These are phyloP conservation scores for Prosopocoilus inquinatus DNA, from an alignment of 2,888 invertebrate species.

Conservation along the genomic window DNA sequence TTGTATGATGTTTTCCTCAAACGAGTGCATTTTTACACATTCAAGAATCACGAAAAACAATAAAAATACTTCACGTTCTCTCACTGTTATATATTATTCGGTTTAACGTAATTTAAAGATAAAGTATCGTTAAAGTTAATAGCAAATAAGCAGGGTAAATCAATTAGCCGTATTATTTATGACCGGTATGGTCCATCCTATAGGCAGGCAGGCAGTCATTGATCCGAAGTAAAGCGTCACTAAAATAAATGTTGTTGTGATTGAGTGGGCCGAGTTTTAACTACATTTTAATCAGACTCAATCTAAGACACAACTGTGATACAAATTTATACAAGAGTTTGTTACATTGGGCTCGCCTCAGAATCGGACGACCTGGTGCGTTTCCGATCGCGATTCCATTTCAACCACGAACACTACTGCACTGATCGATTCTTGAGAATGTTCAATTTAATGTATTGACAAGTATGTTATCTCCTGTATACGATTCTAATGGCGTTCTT, in stretches of 20 bases:
- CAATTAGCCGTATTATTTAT: slow-evolving; percentile 27
- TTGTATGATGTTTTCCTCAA: too few relatives aligned
- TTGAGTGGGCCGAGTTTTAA: slow-evolving; percentile 49
- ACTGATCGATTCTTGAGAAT: slow-evolving; percentile 42
- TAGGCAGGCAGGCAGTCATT: slow-evolving; percentile 18
- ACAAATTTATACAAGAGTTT: slow-evolving; percentile 52
- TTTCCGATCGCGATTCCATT: not conserved
- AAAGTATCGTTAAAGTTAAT: too few relatives aligned
- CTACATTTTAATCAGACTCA: slow-evolving; percentile 51
- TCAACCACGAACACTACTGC: slow-evolving; percentile 14
- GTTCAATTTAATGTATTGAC: slow-evolving; percentile 51
- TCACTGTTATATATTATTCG: too few relatives aligned
- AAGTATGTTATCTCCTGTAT: slow-evolving; percentile 50
- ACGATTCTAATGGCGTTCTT: slow-evolving; percentile 51
- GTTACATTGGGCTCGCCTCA: slow-evolving; percentile 47
- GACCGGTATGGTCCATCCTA: slow-evolving; percentile 15
- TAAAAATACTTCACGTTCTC: too few relatives aligned
- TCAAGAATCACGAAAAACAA: too few relatives aligned
- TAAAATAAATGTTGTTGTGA: slow-evolving; percentile 33
- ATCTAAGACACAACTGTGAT: slow-evolving; percentile 50
- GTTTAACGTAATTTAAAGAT: too few relatives aligned
- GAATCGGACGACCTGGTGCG: slow-evolving; percentile 37
- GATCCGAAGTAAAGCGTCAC: slow-evolving; percentile 27
- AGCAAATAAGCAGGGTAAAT: slow-evolving; percentile 20
- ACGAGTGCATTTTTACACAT: too few relatives aligned